Conservation (phyloP, 2,888 invertebrate species). For the Erpobdella octoculata region DNA sequence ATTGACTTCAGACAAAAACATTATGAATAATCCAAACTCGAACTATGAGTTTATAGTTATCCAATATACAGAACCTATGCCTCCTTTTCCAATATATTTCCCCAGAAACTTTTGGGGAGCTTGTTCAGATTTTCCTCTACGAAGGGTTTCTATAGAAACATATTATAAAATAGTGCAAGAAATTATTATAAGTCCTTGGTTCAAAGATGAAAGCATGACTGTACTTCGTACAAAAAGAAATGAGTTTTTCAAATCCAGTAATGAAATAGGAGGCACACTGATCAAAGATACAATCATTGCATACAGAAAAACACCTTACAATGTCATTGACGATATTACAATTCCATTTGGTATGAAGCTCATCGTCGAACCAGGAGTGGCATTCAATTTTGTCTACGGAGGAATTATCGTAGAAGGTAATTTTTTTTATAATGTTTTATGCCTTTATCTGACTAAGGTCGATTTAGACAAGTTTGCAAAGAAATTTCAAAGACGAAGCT, state of each 20-base stretch:
- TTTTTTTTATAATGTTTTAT: too few relatives aligned
- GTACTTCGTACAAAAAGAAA: neutral
- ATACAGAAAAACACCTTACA: slow-evolving; percentile 5
- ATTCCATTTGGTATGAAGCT: slow-evolving; percentile 25
- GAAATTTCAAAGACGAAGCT: too few relatives aligned
- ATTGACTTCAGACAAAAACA: neutral
- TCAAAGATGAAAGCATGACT: neutral
- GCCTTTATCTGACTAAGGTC: too few relatives aligned
- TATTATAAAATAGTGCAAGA: slow-evolving; percentile 1
- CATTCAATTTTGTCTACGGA: slow-evolving; percentile 22
- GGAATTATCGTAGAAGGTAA: slow-evolving; percentile 24
- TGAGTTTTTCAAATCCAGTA: slow-evolving; percentile 10
- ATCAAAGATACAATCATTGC: slow-evolving; percentile 9
- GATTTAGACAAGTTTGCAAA: too few relatives aligned
- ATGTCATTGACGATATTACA: slow-evolving; percentile 27
- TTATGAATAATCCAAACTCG: slow-evolving; percentile 2
- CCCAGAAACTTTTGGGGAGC: slow-evolving; percentile 20
- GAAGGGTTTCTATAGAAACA: neutral
- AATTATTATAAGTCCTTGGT: slow-evolving; percentile 25
- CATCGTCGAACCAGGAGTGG: slow-evolving; percentile 27
- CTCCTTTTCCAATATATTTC: neutral
- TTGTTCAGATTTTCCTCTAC: neutral
- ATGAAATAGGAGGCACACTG: slow-evolving; percentile 28
- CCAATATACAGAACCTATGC: neutral
- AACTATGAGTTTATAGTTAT: neutral